Percentiles rank a stretch among this genome's conserved stretches.
phyloP scores from a whole-genome alignment of 2,113 vertebrate genomes.

The Apodemus sylvaticus region DNA sequence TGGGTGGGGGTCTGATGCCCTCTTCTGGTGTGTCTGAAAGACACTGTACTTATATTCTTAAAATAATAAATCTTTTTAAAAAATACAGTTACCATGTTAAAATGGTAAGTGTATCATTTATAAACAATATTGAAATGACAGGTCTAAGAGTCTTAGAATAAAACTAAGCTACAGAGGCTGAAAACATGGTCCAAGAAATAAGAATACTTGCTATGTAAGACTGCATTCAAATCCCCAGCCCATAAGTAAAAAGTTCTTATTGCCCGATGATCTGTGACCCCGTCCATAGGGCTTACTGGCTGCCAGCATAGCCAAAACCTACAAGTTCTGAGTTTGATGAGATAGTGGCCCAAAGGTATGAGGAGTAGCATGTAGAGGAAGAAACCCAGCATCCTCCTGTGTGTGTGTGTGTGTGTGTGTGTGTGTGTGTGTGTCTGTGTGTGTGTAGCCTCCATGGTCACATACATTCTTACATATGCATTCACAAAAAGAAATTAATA shows the following conservation, averaged over 20 bases:
- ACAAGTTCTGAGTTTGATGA: background rate
- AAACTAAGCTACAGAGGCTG: background rate
- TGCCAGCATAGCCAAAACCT: background rate
- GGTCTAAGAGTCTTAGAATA: background rate
- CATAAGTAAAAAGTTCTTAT: background rate
- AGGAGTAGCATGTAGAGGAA: background rate
- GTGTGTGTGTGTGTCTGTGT: background rate
- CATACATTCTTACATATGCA: background rate
- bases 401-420: background rate
- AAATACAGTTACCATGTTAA: slow-evolving; percentile 40
- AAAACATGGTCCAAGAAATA: background rate
- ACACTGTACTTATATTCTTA: no score
- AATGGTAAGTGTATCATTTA: background rate
- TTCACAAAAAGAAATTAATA: background rate
- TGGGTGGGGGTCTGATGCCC: no score
- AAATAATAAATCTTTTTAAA: no score
- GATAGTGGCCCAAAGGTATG: background rate
- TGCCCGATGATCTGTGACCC: background rate
- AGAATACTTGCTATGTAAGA: background rate
- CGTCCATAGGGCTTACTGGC: background rate
- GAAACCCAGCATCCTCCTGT: background rate
- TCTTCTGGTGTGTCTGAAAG: no score
- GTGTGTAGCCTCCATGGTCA: background rate
- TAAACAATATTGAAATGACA: slow-evolving; percentile 50
- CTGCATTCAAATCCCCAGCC: background rate